phyloP scores from a whole-genome alignment of 2,797 vertebrate species.

The Gymnoscopelus braueri region DNA sequence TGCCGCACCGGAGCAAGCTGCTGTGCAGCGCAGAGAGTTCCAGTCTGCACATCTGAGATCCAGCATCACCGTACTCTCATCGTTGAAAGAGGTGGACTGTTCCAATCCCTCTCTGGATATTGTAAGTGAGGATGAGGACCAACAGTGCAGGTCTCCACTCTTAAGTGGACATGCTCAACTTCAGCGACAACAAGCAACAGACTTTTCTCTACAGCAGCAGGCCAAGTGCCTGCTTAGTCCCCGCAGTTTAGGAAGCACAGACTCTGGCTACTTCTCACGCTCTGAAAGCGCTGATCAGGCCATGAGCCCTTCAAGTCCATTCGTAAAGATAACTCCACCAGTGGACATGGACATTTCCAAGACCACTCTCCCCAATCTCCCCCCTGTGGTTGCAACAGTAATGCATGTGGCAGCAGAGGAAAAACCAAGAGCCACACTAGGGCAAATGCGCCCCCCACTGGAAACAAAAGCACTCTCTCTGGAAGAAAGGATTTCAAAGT shows the following conservation, averaged over 20 bases:
- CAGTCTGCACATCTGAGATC: conserved; percentile 78
- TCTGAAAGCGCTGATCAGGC: conserved; percentile 98
- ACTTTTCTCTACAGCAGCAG: conserved; percentile 93
- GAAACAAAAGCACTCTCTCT: conserved; percentile 94
- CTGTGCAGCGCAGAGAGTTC: conserved; percentile 88
- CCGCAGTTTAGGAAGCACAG: conserved; percentile 95
- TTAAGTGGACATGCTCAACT: conserved; percentile 89
- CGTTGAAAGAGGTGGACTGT: conserved; percentile 85
- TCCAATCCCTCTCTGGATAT: conserved; percentile 80
- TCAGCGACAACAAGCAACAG: conserved; percentile 96
- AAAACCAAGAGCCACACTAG: conserved; percentile 76
- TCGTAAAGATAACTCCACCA: conserved; percentile 86
- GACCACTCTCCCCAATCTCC: conserved; percentile 67
- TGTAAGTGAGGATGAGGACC: conserved; percentile 83
- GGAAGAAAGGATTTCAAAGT: conserved; percentile 95
- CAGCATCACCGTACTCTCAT: conserved; percentile 76
- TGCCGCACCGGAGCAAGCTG: conserved; percentile 83
- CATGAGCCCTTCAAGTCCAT: conserved; percentile 93
- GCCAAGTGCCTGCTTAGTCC: conserved; percentile 93
- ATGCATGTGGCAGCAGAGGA: conserved; percentile 83
- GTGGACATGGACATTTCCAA: conserved; percentile 87
- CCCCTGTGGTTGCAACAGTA: conserved; percentile 78
- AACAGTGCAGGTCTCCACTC: conserved; percentile 80
- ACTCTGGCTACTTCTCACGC: conserved; percentile 97
- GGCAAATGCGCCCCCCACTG: conserved; percentile 91